Evolutionary conservation across 1,140 invertebrate species (phyloP).

Genomic region (Drosophila erecta): DNA sequence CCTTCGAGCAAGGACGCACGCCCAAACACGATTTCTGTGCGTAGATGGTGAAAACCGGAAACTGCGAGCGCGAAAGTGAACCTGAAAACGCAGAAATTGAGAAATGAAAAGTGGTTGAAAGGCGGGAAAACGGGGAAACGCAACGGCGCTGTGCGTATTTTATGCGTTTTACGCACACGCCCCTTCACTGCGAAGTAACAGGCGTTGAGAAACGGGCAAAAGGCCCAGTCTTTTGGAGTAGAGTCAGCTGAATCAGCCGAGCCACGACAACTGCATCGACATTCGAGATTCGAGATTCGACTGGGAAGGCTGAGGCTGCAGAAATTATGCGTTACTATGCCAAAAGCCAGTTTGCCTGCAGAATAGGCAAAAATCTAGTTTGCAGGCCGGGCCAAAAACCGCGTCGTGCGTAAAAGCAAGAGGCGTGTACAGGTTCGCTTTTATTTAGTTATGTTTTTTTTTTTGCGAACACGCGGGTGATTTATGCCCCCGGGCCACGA

Average conservation of each 20-base stretch:
- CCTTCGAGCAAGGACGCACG: conserved; percentile 93
- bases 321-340: conserved; percentile 79
- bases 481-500: conserved; percentile 67
- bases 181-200: conserved; percentile 83
- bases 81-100: conserved; percentile 86
- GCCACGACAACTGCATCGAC: conserved; percentile 58
- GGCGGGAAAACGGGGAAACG: conserved; percentile 32
- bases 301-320: conserved; percentile 41
- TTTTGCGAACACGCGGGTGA: conserved; percentile 60
- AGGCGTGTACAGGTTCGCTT: conserved; percentile 52
- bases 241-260: conserved; percentile 15
- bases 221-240: conserved; percentile 18
- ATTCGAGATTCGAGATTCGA: conserved; percentile 48
- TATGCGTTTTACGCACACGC: conserved; percentile 80
- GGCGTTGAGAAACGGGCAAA: conserved; percentile 73
- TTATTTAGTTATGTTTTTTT: conserved; percentile 19
- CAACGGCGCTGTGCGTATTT: conserved; percentile 65
- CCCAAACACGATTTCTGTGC: conserved; percentile 96
- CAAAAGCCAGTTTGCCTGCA: conserved; percentile 77
- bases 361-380: conserved; percentile 80
- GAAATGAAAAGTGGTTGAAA: conserved; percentile 18
- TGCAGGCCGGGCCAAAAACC: conserved; percentile 63
- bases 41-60: conserved; percentile 98
- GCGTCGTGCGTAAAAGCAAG: conserved; percentile 78
- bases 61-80: conserved; percentile 95